phyloP scores from a whole-genome alignment of 2,888 invertebrate genomes.

The Kuschelorhynchus macadamiae region DNA sequence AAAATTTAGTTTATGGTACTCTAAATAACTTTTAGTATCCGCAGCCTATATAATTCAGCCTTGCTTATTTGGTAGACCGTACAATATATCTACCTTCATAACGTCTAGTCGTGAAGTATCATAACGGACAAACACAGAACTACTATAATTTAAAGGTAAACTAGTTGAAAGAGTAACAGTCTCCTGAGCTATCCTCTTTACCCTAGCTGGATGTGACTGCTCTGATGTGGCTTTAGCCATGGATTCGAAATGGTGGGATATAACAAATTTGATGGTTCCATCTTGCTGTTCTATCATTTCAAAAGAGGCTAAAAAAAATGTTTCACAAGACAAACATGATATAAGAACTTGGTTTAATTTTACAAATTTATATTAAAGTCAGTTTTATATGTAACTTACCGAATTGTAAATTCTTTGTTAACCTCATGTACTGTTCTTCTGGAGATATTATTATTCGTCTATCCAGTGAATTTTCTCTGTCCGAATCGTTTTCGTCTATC shows the following conservation, averaged over 20 bases:
- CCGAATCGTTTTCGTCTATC: slow-evolving; percentile 65
- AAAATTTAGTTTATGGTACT: too few species aligned
- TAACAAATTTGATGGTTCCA: slow-evolving; percentile 84
- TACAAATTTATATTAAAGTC: too few species aligned
- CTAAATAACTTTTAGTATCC: too few species aligned
- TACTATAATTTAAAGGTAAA: slow-evolving; percentile 92
- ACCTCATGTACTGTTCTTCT: slow-evolving; percentile 85
- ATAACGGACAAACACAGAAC: slow-evolving; percentile 95
- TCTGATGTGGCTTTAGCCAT: slow-evolving; percentile 90
- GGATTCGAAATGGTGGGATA: slow-evolving; percentile 92
- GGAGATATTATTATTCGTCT: slow-evolving; percentile 72
- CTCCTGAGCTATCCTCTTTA: slow-evolving; percentile 94
- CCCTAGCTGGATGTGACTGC: slow-evolving; percentile 87
- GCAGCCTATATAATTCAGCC: too few species aligned
- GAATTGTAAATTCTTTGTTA: slow-evolving; percentile 92
- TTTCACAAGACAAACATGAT: too few species aligned
- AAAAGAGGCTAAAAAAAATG: slow-evolving; percentile 80
- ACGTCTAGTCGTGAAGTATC: slow-evolving; percentile 94
- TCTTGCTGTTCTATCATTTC: slow-evolving; percentile 87
- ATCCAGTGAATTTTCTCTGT: slow-evolving; percentile 66
- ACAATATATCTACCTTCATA: slow-evolving; percentile 89
- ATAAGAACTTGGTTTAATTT: too few species aligned
- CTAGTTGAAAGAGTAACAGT: slow-evolving; percentile 94
- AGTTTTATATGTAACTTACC: slow-evolving; percentile 72
- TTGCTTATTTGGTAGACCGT: too few species aligned